phyloP scores from a whole-genome alignment of 2,113 vertebrate genomes.

The Trachemys scripta region DNA sequence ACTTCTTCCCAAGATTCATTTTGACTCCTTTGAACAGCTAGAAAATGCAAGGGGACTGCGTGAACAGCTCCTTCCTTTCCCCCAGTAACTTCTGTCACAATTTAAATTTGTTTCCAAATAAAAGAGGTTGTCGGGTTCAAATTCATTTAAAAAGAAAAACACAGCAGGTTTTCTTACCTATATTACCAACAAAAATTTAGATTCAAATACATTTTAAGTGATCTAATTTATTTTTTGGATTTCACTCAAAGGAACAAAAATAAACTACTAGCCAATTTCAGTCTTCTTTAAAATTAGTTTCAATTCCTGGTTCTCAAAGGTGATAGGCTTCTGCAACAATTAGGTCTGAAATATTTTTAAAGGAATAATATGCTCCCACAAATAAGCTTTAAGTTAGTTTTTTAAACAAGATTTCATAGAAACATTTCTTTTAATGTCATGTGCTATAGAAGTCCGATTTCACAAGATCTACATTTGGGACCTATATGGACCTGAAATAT shows the following conservation, averaged over 20 bases:
- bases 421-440: neutral
- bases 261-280: neutral
- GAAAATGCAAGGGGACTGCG: too few relatives aligned
- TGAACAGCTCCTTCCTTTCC: too few relatives aligned
- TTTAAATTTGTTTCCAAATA: neutral
- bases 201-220: neutral
- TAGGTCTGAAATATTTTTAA: neutral
- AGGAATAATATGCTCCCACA: neutral
- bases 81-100: too few relatives aligned
- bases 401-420: neutral
- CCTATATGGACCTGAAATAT: neutral
- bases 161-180: neutral
- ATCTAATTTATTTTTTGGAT: neutral
- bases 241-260: neutral
- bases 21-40: too few relatives aligned
- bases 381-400: neutral
- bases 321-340: neutral
- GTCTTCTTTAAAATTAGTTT: neutral
- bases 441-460: conserved; percentile 19
- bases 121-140: neutral
- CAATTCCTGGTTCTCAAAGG: neutral
- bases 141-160: neutral
- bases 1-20: too few relatives aligned
- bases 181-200: neutral
- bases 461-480: neutral